Percentiles rank a stretch among this genome's conserved stretches.
These are phyloP conservation scores for Schizopygopsis pylzovi DNA, from an alignment of 2,797 vertebrate species.

Conservation along the genomic window DNA sequence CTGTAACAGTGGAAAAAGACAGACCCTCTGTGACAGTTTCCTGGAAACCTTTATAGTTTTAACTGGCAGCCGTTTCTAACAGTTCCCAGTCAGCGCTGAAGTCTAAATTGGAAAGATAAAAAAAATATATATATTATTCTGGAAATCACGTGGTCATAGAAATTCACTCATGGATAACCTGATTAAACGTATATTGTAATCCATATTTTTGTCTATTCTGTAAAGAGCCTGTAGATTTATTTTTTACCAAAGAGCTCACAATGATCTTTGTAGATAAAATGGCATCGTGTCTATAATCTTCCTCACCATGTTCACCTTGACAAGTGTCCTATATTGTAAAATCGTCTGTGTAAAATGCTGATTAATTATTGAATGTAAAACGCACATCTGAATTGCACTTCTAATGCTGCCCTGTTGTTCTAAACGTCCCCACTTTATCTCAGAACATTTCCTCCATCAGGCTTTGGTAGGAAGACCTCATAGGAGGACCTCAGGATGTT, in stretches of 20 bases:
- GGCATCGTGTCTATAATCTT: background rate
- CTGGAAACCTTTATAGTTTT: conserved; percentile 7
- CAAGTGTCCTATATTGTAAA: background rate
- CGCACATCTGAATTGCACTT: background rate
- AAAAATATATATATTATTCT: background rate
- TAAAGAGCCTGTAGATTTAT: background rate
- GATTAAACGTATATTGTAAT: background rate
- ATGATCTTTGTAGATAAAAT: background rate
- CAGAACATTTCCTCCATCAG: conserved; percentile 46
- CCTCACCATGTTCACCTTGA: background rate
- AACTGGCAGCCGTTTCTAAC: background rate
- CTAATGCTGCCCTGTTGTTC: background rate
- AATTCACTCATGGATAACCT: background rate
- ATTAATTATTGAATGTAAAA: background rate
- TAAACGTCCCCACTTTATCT: conserved; percentile 12
- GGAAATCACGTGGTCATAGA: background rate
- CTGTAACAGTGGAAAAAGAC: conserved; percentile 28
- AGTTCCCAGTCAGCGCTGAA: background rate
- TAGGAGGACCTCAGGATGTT: conserved; percentile 26
- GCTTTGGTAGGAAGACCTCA: conserved; percentile 37
- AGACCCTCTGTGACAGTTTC: background rate
- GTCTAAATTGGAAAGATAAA: background rate
- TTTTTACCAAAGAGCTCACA: background rate
- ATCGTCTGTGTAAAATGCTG: background rate
- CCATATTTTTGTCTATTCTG: background rate